Percentiles rank a stretch among this genome's conserved stretches.
Evolutionary conservation across 2,797 vertebrate species (phyloP).

Genomic region (Mallotus villosus): DNA sequence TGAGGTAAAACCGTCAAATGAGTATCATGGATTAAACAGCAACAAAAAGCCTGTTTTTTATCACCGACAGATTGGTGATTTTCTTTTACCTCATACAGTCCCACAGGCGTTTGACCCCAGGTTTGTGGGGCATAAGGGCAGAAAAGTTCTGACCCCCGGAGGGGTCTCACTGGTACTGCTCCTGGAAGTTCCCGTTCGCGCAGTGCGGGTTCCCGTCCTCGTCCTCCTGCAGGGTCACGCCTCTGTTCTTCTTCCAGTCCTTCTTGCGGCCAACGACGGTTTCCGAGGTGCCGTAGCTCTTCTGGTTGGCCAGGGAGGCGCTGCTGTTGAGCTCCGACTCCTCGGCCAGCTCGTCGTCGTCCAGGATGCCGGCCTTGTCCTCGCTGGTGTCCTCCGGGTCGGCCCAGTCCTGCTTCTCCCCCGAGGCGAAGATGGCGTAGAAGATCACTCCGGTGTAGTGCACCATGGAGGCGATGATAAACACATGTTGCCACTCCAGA

Average conservation of each 20-base stretch:
- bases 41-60: conserved; percentile 30
- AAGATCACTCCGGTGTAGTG: conserved; percentile 97
- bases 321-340: conserved; percentile 87
- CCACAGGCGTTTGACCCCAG: conserved; percentile 9
- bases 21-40: conserved; percentile 23
- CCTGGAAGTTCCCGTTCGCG: conserved; percentile 83
- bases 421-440: conserved; percentile 97
- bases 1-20: conserved; percentile 23
- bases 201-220: conserved; percentile 70
- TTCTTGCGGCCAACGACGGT: conserved; percentile 72
- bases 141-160: conserved; percentile 30
- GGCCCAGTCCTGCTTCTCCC: conserved; percentile 97
- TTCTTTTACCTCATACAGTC: conserved; percentile 33
- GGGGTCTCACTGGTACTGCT: conserved; percentile 73
- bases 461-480: conserved; percentile 93
- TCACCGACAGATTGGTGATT: conserved; percentile 33
- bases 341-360: conserved; percentile 91
- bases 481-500: conserved; percentile 97
- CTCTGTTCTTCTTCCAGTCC: conserved; percentile 80
- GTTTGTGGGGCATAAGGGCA: conserved; percentile 9
- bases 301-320: conserved; percentile 70
- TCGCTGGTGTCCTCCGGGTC: conserved; percentile 88
- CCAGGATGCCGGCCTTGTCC: conserved; percentile 92
- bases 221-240: conserved; percentile 75
- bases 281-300: conserved; percentile 88